Evolutionary conservation across 1,140 invertebrate species (phyloP).

Genomic region (Ostrea denselamellosa): DNA sequence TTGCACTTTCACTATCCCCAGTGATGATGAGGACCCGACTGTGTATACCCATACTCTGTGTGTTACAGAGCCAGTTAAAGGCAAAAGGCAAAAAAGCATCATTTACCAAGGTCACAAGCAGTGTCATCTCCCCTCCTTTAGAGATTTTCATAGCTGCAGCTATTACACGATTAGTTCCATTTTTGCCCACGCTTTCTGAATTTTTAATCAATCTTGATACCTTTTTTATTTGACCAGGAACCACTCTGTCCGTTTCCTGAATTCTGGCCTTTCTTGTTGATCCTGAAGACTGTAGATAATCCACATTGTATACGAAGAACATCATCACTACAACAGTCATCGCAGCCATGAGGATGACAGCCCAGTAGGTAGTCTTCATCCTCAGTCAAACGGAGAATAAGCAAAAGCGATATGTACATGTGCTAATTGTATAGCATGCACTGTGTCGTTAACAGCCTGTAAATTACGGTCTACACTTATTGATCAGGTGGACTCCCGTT

Average conservation of each 20-base stretch:
- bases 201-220: neutral
- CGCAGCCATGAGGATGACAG: neutral
- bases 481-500: too few relatives aligned
- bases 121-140: neutral
- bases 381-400: neutral
- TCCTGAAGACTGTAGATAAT: neutral
- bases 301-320: neutral
- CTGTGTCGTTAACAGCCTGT: too few relatives aligned
- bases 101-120: constrained; percentile 68
- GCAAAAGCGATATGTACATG: too few relatives aligned
- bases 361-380: too few relatives aligned
- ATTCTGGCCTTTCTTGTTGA: neutral
- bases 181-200: neutral
- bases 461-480: too few relatives aligned
- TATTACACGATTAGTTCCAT: neutral
- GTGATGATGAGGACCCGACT: constrained; percentile 65
- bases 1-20: constrained; percentile 59
- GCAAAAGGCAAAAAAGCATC: constrained; percentile 68
- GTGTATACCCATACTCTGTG: constrained; percentile 66
- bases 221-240: neutral
- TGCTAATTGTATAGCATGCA: too few relatives aligned
- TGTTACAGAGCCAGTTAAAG: constrained; percentile 72
- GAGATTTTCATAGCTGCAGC: neutral
- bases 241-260: too few relatives aligned
- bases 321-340: neutral